These are phyloP conservation scores for Pristionchus mayeri DNA, from an alignment of 2,888 invertebrate species.

Conservation along the genomic window DNA sequence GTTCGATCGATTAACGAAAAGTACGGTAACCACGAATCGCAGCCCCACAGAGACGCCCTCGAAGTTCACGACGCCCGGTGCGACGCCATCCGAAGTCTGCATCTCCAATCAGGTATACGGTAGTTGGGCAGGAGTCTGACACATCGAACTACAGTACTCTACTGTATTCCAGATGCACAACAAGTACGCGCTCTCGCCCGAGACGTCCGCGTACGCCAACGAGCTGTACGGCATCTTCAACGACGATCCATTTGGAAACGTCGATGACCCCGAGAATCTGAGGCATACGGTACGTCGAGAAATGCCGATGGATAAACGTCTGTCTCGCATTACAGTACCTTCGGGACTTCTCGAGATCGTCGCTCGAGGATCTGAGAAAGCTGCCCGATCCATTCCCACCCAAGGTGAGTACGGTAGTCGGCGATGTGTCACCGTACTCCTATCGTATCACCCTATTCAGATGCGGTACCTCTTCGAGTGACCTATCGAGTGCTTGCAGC, in stretches of 20 bases:
- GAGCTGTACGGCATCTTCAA: background rate
- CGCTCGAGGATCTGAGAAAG: background rate
- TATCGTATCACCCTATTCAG: background rate
- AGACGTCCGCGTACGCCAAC: conserved; percentile 25
- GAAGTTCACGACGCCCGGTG: background rate
- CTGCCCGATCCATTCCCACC: conserved; percentile 35
- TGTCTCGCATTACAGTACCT: background rate
- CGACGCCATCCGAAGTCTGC: background rate
- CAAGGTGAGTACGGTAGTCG: background rate
- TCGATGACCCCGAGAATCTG: conserved; percentile 30
- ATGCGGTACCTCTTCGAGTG: conserved; percentile 39
- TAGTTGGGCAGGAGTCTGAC: too few species aligned
- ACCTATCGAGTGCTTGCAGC: background rate
- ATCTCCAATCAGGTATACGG: conserved; percentile 6
- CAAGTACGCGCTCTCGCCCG: conserved; percentile 41
- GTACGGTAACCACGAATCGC: conserved; percentile 7
- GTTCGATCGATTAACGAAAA: background rate
- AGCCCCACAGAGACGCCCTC: background rate
- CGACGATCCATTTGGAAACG: background rate
- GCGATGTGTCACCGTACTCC: background rate
- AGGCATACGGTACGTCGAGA: background rate
- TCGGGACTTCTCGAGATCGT: conserved; percentile 14
- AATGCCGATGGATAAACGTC: background rate
- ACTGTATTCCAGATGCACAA: conserved; percentile 23
- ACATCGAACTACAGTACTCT: background rate